phyloP scores from a whole-genome alignment of 2,113 vertebrate genomes.

The Mormoops blainvillei region DNA sequence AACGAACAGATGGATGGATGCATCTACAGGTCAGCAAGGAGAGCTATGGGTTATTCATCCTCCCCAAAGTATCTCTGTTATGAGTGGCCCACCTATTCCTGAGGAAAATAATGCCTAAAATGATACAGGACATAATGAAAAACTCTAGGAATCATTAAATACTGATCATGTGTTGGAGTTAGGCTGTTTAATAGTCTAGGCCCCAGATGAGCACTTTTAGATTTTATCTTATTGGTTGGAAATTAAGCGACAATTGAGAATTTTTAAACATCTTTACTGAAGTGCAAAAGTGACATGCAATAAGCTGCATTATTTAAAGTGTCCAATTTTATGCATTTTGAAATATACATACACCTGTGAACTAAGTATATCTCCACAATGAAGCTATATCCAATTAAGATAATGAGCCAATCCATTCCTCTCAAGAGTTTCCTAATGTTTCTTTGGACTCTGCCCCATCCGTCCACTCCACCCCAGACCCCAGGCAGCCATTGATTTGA shows the following conservation, averaged over 20 bases:
- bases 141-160: neutral
- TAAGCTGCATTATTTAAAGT: neutral
- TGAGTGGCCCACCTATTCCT: neutral
- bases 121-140: neutral
- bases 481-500: neutral
- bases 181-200: neutral
- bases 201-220: neutral
- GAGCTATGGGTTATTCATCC: neutral
- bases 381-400: too few species aligned
- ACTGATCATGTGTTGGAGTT: neutral
- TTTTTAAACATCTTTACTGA: neutral
- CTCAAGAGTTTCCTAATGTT: neutral
- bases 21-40: neutral
- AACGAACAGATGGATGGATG: neutral
- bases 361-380: neutral
- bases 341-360: neutral
- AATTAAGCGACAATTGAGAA: neutral
- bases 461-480: neutral
- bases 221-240: neutral
- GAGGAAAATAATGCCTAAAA: neutral
- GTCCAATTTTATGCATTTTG: neutral
- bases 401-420: neutral
- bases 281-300: neutral
- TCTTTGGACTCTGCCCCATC: neutral
- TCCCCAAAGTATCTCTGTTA: neutral